A percentile compares a stretch with the other conserved stretches of the same genome.
Conservation (phyloP, 2,888 invertebrate species). For the Gasteruption jaculator region DNA sequence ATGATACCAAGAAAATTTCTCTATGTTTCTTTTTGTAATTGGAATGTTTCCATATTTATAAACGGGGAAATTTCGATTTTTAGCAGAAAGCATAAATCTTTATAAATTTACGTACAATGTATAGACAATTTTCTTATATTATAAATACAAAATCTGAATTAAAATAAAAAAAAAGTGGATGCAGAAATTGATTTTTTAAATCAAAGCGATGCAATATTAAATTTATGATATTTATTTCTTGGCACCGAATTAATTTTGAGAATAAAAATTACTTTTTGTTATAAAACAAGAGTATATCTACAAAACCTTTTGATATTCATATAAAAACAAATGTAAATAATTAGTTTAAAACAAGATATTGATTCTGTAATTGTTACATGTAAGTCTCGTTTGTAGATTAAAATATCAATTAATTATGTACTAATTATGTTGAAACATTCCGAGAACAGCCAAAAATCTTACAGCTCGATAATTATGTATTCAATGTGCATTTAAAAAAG, state of each 20-base stretch:
- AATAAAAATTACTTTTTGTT: neutral
- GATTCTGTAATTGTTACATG: slow-evolving; percentile 19
- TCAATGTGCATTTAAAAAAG: no score
- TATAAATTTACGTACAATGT: no score
- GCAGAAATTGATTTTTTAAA: no score
- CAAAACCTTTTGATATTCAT: neutral
- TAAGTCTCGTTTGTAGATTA: slow-evolving; percentile 19
- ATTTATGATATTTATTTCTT: slow-evolving; percentile 13
- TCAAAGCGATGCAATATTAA: no score
- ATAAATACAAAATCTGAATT: no score
- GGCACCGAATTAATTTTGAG: slow-evolving; percentile 13
- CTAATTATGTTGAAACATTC: slow-evolving; percentile 29
- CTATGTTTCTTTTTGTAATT: no score
- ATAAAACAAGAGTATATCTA: slow-evolving; percentile 1
- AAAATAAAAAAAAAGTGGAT: no score
- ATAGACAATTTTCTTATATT: no score
- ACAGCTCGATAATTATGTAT: neutral
- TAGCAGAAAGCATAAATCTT: no score
- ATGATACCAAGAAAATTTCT: no score
- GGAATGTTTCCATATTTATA: no score
- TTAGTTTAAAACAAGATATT: slow-evolving; percentile 26
- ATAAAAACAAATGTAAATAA: slow-evolving; percentile 24
- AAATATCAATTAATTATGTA: slow-evolving; percentile 22
- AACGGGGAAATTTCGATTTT: no score
- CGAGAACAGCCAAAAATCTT: slow-evolving; percentile 18